A percentile compares a stretch with the other conserved stretches of the same genome.
These are phyloP conservation scores for Rhinopomastus cyanomelas DNA, from an alignment of 2,113 vertebrate genomes.

Conservation along the genomic window DNA sequence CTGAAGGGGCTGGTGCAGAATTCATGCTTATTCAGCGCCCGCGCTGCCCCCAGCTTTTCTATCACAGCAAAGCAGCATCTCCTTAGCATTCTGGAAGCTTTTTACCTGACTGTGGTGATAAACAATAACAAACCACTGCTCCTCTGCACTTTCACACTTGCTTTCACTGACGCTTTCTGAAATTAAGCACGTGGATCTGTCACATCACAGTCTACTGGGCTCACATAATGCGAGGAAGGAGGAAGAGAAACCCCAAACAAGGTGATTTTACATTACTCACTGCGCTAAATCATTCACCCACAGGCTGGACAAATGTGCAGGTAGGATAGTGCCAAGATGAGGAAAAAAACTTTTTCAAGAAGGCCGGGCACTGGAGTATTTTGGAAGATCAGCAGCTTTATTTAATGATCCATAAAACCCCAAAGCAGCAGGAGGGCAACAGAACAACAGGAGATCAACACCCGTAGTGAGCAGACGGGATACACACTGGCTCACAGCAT, in stretches of 20 bases:
- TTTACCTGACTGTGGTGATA: background rate
- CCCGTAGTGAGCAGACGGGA: background rate
- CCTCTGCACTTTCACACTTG: background rate
- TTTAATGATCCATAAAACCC: slow-evolving; percentile 22
- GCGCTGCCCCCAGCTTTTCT: slow-evolving; percentile 2
- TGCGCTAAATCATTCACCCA: background rate
- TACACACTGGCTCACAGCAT: background rate
- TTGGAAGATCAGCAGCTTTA: slow-evolving; percentile 53
- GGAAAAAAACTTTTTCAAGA: background rate
- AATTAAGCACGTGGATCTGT: background rate
- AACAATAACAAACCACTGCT: background rate
- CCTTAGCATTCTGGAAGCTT: background rate
- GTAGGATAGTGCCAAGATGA: slow-evolving; percentile 27
- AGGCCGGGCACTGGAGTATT: slow-evolving; percentile 28
- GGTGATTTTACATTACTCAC: slow-evolving; percentile 2
- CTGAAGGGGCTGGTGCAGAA: background rate
- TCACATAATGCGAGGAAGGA: background rate
- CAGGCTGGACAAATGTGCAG: background rate
- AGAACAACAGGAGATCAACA: background rate
- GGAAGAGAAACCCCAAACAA: background rate
- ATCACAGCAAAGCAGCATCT: slow-evolving; percentile 9
- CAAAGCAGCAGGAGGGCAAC: background rate
- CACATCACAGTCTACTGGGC: background rate
- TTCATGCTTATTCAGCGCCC: background rate
- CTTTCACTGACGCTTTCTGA: background rate